Evolutionary conservation across 2,113 vertebrate species (phyloP).

Genomic region (Hyaena hyaena): DNA sequence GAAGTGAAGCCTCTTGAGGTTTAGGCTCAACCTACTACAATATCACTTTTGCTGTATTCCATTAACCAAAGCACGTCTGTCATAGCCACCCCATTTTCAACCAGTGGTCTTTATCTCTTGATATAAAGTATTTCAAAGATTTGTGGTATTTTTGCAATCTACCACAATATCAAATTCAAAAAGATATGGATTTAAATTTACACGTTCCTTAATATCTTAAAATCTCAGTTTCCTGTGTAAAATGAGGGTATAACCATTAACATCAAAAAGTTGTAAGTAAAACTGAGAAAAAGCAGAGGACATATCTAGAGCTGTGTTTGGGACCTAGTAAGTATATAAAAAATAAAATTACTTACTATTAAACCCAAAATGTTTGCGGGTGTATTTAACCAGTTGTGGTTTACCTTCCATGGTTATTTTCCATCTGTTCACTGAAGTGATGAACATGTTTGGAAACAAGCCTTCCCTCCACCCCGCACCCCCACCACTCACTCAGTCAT

Average conservation of each 20-base stretch:
- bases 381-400: not conserved
- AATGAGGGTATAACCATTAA: not conserved
- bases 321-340: not conserved
- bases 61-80: not conserved
- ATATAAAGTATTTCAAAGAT: not conserved
- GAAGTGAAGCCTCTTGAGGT: not conserved
- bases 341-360: not conserved
- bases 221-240: not conserved
- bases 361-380: not conserved
- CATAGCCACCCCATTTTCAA: not conserved
- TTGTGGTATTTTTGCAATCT: not conserved
- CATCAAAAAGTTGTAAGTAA: not conserved
- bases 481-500: not conserved
- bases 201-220: not conserved
- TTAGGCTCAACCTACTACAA: not conserved
- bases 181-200: not conserved
- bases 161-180: not conserved
- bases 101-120: not conserved
- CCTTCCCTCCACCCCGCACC: not conserved
- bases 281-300: not conserved
- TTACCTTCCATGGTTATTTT: not conserved
- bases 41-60: not conserved
- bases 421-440: not conserved
- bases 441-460: not conserved
- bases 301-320: not conserved